Conservation (phyloP, 2,888 invertebrate genomes). For the Ophion obscuratus region DNA sequence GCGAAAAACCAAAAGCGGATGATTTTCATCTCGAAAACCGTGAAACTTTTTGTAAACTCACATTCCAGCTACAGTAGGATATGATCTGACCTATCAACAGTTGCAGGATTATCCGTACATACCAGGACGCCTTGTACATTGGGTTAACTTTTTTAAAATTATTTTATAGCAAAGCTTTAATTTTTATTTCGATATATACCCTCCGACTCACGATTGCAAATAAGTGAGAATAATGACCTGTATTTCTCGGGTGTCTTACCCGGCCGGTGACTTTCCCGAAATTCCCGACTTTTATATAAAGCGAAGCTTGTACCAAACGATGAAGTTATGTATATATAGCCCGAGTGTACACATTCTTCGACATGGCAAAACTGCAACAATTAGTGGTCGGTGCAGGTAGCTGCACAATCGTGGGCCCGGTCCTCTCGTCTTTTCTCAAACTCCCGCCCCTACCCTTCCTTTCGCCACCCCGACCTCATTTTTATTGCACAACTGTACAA, state of each 20-base stretch:
- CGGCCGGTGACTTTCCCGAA: slow-evolving; percentile 2
- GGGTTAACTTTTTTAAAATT: no score
- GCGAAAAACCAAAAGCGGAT: no score
- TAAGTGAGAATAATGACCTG: background rate
- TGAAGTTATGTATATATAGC: background rate
- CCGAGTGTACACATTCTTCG: slow-evolving; percentile 7
- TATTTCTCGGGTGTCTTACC: background rate
- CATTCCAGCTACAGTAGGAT: no score
- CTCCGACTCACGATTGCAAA: no score
- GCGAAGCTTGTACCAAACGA: slow-evolving; percentile 16
- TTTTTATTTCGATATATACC: no score
- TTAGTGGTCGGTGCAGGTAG: slow-evolving; percentile 47
- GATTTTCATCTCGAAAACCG: no score
- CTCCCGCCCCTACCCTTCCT: background rate
- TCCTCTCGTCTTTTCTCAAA: slow-evolving; percentile 28
- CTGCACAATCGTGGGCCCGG: slow-evolving; percentile 31
- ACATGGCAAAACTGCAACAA: slow-evolving; percentile 49
- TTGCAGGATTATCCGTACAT: no score
- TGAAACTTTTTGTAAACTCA: no score
- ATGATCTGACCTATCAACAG: no score
- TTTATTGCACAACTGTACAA: slow-evolving; percentile 49
- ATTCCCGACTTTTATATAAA: slow-evolving; percentile 3
- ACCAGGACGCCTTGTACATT: no score
- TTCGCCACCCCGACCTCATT: background rate
- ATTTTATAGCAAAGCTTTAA: no score